Base-by-base conservation (phyloP, 2,888 invertebrate species). In the Lysandra coridon region DNA sequence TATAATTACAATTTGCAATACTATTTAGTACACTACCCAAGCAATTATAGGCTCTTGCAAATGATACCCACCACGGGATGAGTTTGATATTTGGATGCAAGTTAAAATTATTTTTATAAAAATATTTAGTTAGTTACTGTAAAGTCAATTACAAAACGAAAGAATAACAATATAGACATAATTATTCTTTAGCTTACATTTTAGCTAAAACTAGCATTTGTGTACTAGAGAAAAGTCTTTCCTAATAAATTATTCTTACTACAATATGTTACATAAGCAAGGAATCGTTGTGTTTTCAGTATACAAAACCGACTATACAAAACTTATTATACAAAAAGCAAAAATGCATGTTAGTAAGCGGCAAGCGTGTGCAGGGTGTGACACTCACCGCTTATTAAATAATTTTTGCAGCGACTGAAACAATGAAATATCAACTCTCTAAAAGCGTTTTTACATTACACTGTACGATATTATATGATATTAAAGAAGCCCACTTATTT, bases 351-450 rank as follows among this genome's bases (percentile, higher is more conserved):
- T 40, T 73, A 78, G 33, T 69, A 49, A 69, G 76, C 53, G 33
- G 53, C 23, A 57, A 57, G 76, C 75, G 30, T 30, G 64, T 1
- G 69, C 14, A 76, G 23, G 76, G n/a, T 30, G 75, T 74, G 44
- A 79, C 82, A 82, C 83, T 81, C 83, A 83, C 82, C 82, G 79
- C 53, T 69, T 81, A 86, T 88, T 93, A 94, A 88, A 93, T 83
- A 86, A 92, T 84, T 92, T 94, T 94, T 87, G 92, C 89, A 86
- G 92, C 84, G 90, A 92, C 94, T 94, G 94, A 94, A 94, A 94
- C 94, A 94, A 94, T 88, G 87, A 92, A 93, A 84, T 82, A 80
- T 83, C 79, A 81, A 80, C 44, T 40, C 44, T 30, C 53, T 53
- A 17, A 17, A 57, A 57, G 57, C 57, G 14, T 57, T 57, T 57